Percentiles rank a stretch among this genome's conserved stretches.
These are phyloP conservation scores for Theonella swinhoei DNA, from an alignment of 37 sponge, comb jelly and placozoan genomes.

Conservation along the genomic window DNA sequence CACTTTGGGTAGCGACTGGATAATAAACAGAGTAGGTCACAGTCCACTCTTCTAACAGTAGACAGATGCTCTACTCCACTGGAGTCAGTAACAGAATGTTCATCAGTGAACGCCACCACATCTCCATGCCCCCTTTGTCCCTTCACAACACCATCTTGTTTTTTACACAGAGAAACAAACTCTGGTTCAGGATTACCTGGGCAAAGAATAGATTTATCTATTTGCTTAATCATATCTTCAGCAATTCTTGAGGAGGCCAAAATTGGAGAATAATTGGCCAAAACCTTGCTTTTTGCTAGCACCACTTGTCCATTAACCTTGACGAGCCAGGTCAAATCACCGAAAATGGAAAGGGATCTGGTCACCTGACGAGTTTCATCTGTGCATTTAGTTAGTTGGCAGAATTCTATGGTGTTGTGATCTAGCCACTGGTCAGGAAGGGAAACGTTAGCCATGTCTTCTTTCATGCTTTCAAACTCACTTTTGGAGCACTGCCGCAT, in stretches of 20 bases:
- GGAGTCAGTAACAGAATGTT: background rate
- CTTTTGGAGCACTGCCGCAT: no score
- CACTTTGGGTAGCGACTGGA: slow-evolving; percentile 4
- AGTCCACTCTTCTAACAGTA: slow-evolving; percentile 20
- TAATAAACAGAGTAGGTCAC: background rate
- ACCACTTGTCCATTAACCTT: background rate
- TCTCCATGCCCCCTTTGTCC: slow-evolving; percentile 23
- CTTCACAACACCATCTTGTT: background rate
- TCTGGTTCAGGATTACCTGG: slow-evolving; percentile 32
- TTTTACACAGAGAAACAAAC: background rate
- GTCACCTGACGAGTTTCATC: slow-evolving; percentile 6
- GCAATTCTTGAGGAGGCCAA: background rate
- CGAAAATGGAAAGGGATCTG: background rate
- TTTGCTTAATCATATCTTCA: background rate
- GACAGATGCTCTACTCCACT: background rate
- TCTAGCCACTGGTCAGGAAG: no score
- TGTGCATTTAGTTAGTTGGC: no score
- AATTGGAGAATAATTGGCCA: background rate
- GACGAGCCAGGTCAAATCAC: background rate
- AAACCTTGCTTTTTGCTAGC: background rate
- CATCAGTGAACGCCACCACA: slow-evolving; percentile 2
- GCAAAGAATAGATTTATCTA: slow-evolving; percentile 8
- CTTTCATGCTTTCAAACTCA: no score
- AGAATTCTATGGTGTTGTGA: no score
- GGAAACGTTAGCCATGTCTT: no score